Evolutionary conservation across 1,140 invertebrate genomes (phyloP).

Genomic region (Calephelis virginiensis): DNA sequence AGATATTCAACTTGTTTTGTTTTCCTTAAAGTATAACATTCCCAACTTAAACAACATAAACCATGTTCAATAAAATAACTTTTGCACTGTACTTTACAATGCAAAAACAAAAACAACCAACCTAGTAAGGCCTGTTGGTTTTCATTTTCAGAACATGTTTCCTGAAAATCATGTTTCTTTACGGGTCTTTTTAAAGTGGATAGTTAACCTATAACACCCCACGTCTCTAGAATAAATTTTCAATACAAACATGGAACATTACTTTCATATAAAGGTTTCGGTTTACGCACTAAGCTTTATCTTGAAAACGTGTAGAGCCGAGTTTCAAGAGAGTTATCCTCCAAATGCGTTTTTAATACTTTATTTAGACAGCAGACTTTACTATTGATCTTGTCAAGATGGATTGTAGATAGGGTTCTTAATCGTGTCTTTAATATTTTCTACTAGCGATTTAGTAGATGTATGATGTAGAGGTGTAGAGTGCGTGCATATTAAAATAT

Average conservation of each 20-base stretch:
- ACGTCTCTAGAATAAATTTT: slow-evolving; percentile 74
- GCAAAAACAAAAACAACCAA: slow-evolving; percentile 28
- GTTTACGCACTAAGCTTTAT: slow-evolving; percentile 54
- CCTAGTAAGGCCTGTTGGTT: slow-evolving; percentile 29
- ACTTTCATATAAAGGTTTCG: slow-evolving; percentile 60
- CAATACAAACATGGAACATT: slow-evolving; percentile 67
- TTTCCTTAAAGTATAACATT: too few species aligned
- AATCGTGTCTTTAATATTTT: background rate
- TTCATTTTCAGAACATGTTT: background rate
- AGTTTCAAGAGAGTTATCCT: slow-evolving; percentile 35
- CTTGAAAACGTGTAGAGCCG: slow-evolving; percentile 33
- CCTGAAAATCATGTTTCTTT: background rate
- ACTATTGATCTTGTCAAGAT: slow-evolving; percentile 47
- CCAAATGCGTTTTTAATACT: slow-evolving; percentile 64
- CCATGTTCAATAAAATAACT: background rate
- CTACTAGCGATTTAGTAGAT: background rate
- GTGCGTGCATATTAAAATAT: background rate
- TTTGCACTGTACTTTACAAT: slow-evolving; percentile 2
- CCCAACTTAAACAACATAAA: too few species aligned
- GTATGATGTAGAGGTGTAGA: too few species aligned
- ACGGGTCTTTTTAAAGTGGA: slow-evolving; percentile 25
- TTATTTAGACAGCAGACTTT: slow-evolving; percentile 36
- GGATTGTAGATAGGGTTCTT: slow-evolving; percentile 37
- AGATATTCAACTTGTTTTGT: too few species aligned
- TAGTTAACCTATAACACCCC: slow-evolving; percentile 63